Evolutionary conservation across 2,797 vertebrate genomes (phyloP).

Genomic region (Gambelia wislizenii): DNA sequence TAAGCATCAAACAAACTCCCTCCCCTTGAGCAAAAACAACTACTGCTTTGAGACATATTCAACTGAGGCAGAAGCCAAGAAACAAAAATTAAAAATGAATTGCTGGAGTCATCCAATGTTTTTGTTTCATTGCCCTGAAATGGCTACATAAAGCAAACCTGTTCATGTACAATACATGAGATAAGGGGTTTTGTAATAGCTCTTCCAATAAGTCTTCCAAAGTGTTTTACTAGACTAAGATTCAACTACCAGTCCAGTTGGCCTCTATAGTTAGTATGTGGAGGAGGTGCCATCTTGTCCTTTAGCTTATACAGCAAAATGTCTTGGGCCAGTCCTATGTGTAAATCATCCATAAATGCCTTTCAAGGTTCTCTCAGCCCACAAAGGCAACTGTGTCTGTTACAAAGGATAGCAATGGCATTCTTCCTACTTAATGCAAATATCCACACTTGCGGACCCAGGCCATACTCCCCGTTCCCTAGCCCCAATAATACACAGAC

Average conservation of each 20-base stretch:
- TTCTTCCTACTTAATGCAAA: background rate
- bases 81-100: slow-evolving; percentile 17
- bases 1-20: slow-evolving; percentile 47
- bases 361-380: background rate
- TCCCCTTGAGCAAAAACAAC: slow-evolving; percentile 26
- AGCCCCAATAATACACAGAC: too few species aligned
- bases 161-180: slow-evolving; percentile 48
- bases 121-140: slow-evolving; percentile 15
- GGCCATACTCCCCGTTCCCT: too few species aligned
- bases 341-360: slow-evolving; percentile 54
- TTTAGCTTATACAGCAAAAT: background rate
- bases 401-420: background rate
- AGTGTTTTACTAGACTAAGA: slow-evolving; percentile 40
- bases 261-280: background rate
- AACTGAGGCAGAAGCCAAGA: slow-evolving; percentile 37
- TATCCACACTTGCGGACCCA: too few species aligned
- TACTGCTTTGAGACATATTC: slow-evolving; percentile 7
- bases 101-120: slow-evolving; percentile 17
- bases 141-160: slow-evolving; percentile 39
- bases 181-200: slow-evolving; percentile 29
- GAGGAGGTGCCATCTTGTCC: background rate
- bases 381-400: slow-evolving; percentile 16
- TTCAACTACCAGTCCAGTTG: background rate
- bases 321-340: background rate
- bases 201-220: background rate